Conservation (phyloP, 2,888 invertebrate genomes). For the Drosophila fulvimacula region DNA sequence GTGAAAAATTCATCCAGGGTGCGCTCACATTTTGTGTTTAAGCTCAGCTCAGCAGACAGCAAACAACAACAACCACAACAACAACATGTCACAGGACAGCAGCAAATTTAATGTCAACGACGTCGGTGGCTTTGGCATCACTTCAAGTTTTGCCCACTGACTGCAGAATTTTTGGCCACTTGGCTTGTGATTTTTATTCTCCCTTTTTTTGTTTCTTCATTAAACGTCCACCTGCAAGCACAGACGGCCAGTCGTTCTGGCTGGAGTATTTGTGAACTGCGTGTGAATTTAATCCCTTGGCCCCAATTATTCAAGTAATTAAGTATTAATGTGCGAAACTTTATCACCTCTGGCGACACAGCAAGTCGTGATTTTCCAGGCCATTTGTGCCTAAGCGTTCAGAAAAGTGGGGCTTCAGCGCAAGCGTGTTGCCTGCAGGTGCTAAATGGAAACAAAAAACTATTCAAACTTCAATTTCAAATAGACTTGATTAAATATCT, state of each 20-base stretch:
- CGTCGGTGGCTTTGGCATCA: slow-evolving; percentile 81
- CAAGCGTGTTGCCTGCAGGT: not conserved
- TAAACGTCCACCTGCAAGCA: slow-evolving; percentile 65
- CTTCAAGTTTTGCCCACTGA: slow-evolving; percentile 56
- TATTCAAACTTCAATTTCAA: not conserved
- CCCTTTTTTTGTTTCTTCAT: slow-evolving; percentile 12
- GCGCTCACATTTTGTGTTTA: slow-evolving; percentile 61
- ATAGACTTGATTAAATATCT: not conserved
- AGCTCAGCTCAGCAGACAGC: slow-evolving; percentile 69
- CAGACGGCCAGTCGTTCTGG: slow-evolving; percentile 8
- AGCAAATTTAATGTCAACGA: slow-evolving; percentile 71
- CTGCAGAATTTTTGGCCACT: slow-evolving; percentile 23
- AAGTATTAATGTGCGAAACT: slow-evolving; percentile 84
- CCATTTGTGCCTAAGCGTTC: slow-evolving; percentile 76
- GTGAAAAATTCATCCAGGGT: slow-evolving; percentile 80
- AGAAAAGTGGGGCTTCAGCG: slow-evolving; percentile 61
- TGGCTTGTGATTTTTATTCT: slow-evolving; percentile 38
- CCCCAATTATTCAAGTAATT: slow-evolving; percentile 84
- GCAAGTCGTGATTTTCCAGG: slow-evolving; percentile 81
- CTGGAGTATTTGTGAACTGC: slow-evolving; percentile 40
- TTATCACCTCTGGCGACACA: slow-evolving; percentile 76
- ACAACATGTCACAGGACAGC: slow-evolving; percentile 48
- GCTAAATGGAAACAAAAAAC: not conserved
- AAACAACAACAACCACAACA: slow-evolving; percentile 34
- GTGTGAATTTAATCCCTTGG: slow-evolving; percentile 82